Conservation (phyloP, 2,797 vertebrate species). For the Gymnopithys bicolor region DNA sequence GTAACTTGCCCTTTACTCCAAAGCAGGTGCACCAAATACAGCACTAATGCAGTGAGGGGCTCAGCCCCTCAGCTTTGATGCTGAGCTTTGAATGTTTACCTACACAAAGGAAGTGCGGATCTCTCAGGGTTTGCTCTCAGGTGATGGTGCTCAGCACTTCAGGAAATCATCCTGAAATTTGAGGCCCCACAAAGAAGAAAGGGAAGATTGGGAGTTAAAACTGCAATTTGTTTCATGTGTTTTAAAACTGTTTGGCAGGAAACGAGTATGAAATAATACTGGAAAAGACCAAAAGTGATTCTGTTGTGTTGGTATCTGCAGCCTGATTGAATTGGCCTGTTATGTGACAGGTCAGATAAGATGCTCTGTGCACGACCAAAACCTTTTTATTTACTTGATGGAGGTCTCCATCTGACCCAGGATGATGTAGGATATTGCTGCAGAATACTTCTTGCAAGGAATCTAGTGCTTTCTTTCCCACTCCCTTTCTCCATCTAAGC, state of each 20-base stretch:
- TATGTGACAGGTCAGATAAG: not conserved
- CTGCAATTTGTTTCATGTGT: not conserved
- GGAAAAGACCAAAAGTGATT: not conserved
- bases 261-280: not conserved
- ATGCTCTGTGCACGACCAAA: not conserved
- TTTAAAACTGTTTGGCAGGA: not conserved
- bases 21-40: not conserved
- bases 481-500: not conserved
- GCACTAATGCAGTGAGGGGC: not conserved
- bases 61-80: not conserved
- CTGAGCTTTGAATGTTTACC: not conserved
- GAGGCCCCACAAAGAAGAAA: not conserved
- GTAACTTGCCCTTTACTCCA: not conserved
- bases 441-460: not conserved
- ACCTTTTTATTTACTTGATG: not conserved
- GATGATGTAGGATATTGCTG: not conserved
- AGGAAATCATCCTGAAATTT: not conserved
- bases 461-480: not conserved
- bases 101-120: not conserved
- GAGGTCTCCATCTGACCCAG: not conserved
- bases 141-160: not conserved
- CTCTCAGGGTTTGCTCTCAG: not conserved
- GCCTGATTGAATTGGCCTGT: not conserved
- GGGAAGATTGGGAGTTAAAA: not conserved
- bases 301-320: not conserved